Evolutionary conservation across 2,797 vertebrate species (phyloP).

Genomic region (Microhierax caerulescens): DNA sequence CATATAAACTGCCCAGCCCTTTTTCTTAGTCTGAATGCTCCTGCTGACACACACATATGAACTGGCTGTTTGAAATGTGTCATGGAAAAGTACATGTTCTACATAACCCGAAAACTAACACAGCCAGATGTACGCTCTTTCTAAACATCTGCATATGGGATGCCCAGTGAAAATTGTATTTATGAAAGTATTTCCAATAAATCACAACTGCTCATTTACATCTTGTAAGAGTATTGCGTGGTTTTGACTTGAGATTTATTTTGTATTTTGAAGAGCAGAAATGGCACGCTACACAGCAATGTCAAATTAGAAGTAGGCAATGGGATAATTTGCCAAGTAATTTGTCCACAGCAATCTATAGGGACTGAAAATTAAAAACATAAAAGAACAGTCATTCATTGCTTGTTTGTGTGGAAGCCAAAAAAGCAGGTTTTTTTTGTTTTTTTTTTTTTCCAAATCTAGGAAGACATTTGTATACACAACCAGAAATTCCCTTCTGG

Average conservation of each 20-base stretch:
- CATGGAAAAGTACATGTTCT: not conserved
- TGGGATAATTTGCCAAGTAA: not conserved
- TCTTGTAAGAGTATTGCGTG: not conserved
- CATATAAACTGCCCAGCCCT: not conserved
- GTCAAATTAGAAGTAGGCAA: not conserved
- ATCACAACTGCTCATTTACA: not conserved
- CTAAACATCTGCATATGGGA: not conserved
- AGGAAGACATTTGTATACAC: not conserved
- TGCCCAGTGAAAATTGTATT: not conserved
- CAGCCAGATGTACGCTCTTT: not conserved
- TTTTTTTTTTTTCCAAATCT: not conserved
- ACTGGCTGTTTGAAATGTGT: not conserved
- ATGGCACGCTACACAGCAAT: not conserved
- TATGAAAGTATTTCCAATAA: not conserved
- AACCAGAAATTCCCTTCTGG: not conserved
- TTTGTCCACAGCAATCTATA: not conserved
- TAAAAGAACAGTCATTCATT: not conserved
- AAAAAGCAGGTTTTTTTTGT: not conserved
- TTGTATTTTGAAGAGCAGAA: not conserved
- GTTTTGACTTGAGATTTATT: not conserved
- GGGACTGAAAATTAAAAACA: not conserved
- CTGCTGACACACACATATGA: rapidly evolving
- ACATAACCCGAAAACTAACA: not conserved
- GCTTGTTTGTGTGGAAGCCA: not conserved
- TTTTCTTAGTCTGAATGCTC: not conserved